Percentiles rank a stretch among this genome's conserved stretches.
These are phyloP conservation scores for Piezodorus guildinii DNA, from an alignment of 1,140 invertebrate genomes.

Conservation along the genomic window DNA sequence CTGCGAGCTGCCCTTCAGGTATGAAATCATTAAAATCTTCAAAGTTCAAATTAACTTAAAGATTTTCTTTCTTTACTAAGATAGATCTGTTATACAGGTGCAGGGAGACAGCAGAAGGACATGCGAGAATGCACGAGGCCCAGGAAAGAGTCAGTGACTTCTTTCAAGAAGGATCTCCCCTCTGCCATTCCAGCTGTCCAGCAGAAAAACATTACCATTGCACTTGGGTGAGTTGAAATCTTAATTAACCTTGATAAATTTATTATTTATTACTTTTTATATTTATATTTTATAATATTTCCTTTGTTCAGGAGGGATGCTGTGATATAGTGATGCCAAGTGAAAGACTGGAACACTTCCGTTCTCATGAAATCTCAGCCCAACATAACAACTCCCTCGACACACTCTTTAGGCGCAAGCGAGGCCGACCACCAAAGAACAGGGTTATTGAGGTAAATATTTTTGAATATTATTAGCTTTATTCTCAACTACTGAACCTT, in stretches of 20 bases:
- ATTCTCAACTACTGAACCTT: no score
- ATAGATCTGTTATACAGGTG: constrained; percentile 36
- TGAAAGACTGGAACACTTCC: constrained; percentile 82
- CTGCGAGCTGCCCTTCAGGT: constrained; percentile 56
- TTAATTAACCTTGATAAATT: neutral
- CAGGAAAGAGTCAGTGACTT: constrained; percentile 76
- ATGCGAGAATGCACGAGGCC: constrained; percentile 73
- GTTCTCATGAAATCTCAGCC: constrained; percentile 63
- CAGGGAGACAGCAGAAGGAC: constrained; percentile 68
- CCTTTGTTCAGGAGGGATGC: constrained; percentile 61
- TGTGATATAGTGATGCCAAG: constrained; percentile 67
- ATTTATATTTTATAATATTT: neutral
- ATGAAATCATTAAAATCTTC: constrained; percentile 21
- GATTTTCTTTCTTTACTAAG: no score
- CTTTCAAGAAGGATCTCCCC: constrained; percentile 48
- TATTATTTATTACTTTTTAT: neutral
- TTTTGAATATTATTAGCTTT: neutral
- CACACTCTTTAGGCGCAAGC: constrained; percentile 78
- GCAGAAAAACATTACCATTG: constrained; percentile 82
- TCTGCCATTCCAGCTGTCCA: constrained; percentile 50
- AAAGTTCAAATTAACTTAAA: no score
- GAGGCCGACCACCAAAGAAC: constrained; percentile 84
- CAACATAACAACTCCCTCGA: constrained; percentile 60
- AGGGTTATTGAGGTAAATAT: constrained; percentile 61
- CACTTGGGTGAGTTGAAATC: constrained; percentile 46